A percentile compares a stretch with the other conserved stretches of the same genome.
Conservation (phyloP, 2,888 invertebrate genomes). For the Tiliacea aurago region DNA sequence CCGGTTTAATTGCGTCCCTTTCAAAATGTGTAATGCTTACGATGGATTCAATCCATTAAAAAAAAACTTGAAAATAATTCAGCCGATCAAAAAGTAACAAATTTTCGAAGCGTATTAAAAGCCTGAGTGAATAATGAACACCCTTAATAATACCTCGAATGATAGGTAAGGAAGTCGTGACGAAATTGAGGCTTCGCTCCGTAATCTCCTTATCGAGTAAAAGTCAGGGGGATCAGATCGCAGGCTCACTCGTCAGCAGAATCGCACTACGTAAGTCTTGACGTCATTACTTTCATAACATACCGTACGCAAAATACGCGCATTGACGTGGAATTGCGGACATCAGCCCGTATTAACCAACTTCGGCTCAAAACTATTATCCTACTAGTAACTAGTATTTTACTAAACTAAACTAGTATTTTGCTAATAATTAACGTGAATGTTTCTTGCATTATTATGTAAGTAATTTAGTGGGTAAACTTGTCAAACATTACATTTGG, state of each 20-base stretch:
- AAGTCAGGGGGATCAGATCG: conserved; percentile 40
- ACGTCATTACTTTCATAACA: conserved; percentile 22
- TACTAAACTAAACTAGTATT: not conserved
- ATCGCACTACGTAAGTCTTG: conserved; percentile 16
- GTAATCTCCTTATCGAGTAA: conserved; percentile 67
- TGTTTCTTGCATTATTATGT: not conserved
- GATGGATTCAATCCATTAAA: not conserved
- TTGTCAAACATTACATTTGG: not conserved
- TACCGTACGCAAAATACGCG: too few relatives aligned
- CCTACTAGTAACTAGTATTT: conserved; percentile 4
- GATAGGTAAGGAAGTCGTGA: conserved; percentile 24
- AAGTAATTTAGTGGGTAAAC: not conserved
- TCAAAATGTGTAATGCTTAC: not conserved
- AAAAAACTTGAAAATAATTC: conserved; percentile 33
- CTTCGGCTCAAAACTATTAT: conserved; percentile 8
- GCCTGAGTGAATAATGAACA: conserved; percentile 59
- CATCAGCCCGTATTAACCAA: too few relatives aligned
- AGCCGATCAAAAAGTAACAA: conserved; percentile 23
- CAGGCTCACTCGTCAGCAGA: conserved; percentile 62
- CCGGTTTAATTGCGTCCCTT: not conserved
- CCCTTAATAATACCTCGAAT: conserved; percentile 47
- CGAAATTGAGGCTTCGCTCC: conserved; percentile 48
- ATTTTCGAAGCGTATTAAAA: conserved; percentile 39
- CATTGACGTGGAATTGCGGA: too few relatives aligned
- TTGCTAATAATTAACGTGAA: not conserved